Evolutionary conservation across 2,797 vertebrate species (phyloP).

Genomic region (Acrossocheilus wenchowensis): DNA sequence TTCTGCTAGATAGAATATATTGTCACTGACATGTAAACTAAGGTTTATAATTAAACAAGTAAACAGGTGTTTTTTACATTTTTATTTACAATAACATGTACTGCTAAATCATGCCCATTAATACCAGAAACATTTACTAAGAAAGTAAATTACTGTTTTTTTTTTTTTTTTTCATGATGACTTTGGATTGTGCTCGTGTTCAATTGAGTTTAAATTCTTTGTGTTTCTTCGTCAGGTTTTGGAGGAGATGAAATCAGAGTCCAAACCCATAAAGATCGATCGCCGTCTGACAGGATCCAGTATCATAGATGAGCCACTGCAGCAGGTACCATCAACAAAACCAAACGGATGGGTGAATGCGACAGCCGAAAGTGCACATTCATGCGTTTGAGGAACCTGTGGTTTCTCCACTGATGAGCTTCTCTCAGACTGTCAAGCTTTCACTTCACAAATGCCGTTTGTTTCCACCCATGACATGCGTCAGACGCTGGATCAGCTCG

Average conservation of each 20-base stretch:
- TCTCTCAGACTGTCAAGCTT: slow-evolving; percentile 8
- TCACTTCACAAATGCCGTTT: background rate
- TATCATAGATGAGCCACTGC: slow-evolving; percentile 98
- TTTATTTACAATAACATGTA: background rate
- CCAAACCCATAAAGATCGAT: slow-evolving; percentile 93
- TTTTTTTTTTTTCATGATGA: background rate
- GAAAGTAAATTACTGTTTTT: background rate
- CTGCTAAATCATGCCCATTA: background rate
- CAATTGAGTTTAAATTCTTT: background rate
- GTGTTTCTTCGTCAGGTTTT: slow-evolving; percentile 79
- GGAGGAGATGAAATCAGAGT: slow-evolving; percentile 96
- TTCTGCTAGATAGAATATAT: background rate
- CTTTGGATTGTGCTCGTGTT: background rate
- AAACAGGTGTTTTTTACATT: background rate
- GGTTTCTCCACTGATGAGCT: slow-evolving; percentile 2
- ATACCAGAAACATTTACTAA: background rate
- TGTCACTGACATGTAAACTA: background rate
- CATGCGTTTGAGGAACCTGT: slow-evolving; percentile 24
- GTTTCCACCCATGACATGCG: background rate
- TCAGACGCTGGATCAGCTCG: background rate
- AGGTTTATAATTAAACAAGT: background rate
- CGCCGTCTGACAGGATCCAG: slow-evolving; percentile 95
- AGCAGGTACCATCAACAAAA: slow-evolving; percentile 83
- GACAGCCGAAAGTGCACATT: background rate
- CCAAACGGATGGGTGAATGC: background rate